Evolutionary conservation across 2,888 invertebrate genomes (phyloP).

Genomic region (Amphipyra tragopoginis): DNA sequence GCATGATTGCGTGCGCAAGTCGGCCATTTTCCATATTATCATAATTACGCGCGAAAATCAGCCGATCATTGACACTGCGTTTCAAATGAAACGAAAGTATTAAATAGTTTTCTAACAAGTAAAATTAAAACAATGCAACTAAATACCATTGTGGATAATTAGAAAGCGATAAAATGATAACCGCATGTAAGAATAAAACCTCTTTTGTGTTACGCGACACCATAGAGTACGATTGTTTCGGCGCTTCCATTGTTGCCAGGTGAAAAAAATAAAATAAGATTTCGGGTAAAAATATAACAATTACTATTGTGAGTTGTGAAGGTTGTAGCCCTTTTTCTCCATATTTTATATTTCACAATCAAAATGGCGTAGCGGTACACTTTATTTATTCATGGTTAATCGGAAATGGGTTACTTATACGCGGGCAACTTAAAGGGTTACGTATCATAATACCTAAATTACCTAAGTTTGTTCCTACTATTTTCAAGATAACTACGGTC

Average conservation of each 20-base stretch:
- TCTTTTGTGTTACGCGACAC: slow-evolving; percentile 47
- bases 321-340: slow-evolving; percentile 1
- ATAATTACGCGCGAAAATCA: no score
- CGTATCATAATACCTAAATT: no score
- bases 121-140: slow-evolving; percentile 38
- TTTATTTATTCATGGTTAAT: no score
- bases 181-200: slow-evolving; percentile 11
- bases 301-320: slow-evolving; percentile 29
- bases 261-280: slow-evolving; percentile 17
- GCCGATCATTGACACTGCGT: no score
- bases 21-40: no score
- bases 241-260: slow-evolving; percentile 49
- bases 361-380: neutral
- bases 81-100: neutral
- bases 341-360: no score
- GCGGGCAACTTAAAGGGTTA: no score
- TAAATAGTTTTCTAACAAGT: slow-evolving; percentile 6
- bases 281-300: slow-evolving; percentile 22
- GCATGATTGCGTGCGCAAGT: no score
- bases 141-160: slow-evolving; percentile 47
- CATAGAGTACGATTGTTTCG: slow-evolving; percentile 44
- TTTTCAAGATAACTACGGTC: no score
- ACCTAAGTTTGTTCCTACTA: no score
- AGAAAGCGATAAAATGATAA: slow-evolving; percentile 56
- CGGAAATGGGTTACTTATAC: no score